A percentile compares a stretch with the other conserved stretches of the same genome.
Conservation (phyloP, 2,113 vertebrate species). For the Gulo gulo region DNA sequence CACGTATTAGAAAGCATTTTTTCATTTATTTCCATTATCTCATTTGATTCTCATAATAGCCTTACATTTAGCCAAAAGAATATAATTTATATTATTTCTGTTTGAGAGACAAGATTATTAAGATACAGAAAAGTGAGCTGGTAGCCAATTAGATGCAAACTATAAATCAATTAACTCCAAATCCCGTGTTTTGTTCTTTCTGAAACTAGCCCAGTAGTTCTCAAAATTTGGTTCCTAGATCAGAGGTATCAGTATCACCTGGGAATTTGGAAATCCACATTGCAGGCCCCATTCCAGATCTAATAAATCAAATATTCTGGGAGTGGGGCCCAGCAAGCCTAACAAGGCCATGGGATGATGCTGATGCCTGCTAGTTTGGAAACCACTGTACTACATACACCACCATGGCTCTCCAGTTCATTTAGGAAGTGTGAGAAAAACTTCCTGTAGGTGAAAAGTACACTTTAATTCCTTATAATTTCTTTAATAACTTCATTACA, state of each 20-base stretch:
- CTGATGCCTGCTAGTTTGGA: background rate
- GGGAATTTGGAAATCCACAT: background rate
- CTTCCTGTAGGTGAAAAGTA: background rate
- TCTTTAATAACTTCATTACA: background rate
- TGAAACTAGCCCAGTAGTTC: background rate
- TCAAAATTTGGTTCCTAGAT: background rate
- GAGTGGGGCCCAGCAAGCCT: background rate
- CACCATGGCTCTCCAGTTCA: background rate
- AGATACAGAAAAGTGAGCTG: background rate
- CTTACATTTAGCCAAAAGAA: background rate
- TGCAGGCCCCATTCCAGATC: background rate
- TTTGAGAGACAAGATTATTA: background rate
- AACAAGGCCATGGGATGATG: background rate
- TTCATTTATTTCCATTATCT: background rate
- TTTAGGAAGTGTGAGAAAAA: background rate
- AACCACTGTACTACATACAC: background rate
- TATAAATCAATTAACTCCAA: background rate
- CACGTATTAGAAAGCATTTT: background rate
- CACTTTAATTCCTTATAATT: background rate
- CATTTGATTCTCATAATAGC: background rate
- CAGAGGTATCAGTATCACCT: background rate
- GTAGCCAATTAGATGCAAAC: background rate
- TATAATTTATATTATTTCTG: background rate
- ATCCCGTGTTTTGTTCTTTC: background rate
- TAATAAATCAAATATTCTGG: background rate